Percentiles rank a stretch among this genome's conserved stretches.
phyloP scores from a whole-genome alignment of 2,113 vertebrate genomes.

The Psittacus erithacus region DNA sequence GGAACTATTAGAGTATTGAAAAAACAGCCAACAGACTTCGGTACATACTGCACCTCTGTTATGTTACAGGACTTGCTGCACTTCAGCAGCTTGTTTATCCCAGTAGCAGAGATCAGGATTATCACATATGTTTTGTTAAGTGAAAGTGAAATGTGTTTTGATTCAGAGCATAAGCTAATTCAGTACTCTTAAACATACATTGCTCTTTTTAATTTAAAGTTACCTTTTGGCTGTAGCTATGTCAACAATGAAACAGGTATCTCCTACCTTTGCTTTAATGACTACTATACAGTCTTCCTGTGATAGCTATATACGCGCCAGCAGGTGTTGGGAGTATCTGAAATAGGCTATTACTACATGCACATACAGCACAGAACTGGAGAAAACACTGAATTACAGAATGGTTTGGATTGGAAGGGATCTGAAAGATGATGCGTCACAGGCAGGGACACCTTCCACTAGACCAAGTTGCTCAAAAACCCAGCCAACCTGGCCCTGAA shows the following conservation, averaged over 20 bases:
- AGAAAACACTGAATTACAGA: not conserved
- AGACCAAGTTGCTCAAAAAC: not conserved
- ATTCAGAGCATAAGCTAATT: not conserved
- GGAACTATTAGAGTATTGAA: not conserved
- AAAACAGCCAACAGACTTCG: not conserved
- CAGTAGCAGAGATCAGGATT: not conserved
- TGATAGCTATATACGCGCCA: accelerated
- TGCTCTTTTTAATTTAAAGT: not conserved
- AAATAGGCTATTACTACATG: not conserved
- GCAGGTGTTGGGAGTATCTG: not conserved
- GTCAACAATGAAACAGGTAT: accelerated
- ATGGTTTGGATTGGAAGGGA: not conserved
- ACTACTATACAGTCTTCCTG: not conserved
- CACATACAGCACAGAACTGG: accelerated
- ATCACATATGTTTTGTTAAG: not conserved
- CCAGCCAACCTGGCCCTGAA: not conserved
- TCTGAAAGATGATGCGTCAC: not conserved
- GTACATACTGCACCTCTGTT: not conserved
- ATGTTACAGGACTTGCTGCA: not conserved
- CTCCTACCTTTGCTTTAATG: not conserved
- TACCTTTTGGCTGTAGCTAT: not conserved
- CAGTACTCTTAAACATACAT: not conserved
- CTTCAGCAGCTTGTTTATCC: not conserved
- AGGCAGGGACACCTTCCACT: not conserved
- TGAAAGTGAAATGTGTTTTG: not conserved